Percentiles rank a stretch among this genome's conserved stretches.
These are phyloP conservation scores for Orestias chungarensis DNA, from an alignment of 2,797 vertebrate genomes.

Conservation along the genomic window DNA sequence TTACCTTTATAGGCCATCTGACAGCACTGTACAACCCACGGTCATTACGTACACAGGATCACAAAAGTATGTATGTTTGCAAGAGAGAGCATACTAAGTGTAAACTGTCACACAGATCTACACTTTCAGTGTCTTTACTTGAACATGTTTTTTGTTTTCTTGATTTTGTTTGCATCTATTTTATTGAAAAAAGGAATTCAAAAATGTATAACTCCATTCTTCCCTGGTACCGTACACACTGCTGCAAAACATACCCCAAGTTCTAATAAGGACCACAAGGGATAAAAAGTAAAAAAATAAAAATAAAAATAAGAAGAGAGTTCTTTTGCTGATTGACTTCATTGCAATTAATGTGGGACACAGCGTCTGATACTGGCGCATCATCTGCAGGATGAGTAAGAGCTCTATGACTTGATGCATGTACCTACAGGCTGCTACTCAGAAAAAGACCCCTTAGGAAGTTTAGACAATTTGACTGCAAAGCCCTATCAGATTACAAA, in stretches of 20 bases:
- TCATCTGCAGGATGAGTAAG: constrained; percentile 29
- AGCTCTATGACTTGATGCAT: constrained; percentile 23
- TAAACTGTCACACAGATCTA: constrained; percentile 38
- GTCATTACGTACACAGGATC: constrained; percentile 46
- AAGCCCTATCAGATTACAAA: constrained; percentile 50
- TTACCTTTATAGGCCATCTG: constrained; percentile 74
- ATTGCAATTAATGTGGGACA: constrained; percentile 61
- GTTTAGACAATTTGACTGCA: constrained; percentile 53
- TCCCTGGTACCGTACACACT: constrained; percentile 25
- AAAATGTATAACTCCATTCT: no score
- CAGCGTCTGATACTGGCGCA: constrained; percentile 46
- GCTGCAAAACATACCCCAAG: constrained; percentile 36
- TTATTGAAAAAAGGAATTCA: no score
- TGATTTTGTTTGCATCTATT: constrained; percentile 25
- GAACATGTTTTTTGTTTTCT: constrained; percentile 11
- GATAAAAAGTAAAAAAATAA: constrained; percentile 26
- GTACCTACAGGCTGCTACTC: constrained; percentile 55
- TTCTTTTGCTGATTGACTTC: constrained; percentile 58
- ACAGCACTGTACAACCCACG: constrained; percentile 56
- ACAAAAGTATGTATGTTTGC: constrained; percentile 17
- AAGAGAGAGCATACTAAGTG: constrained; percentile 13
- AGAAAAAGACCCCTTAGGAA: constrained; percentile 45
- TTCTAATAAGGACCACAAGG: constrained; percentile 33
- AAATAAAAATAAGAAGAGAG: constrained; percentile 59
- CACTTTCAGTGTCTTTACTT: constrained; percentile 22